phyloP scores from a whole-genome alignment of 2,113 vertebrate species.

The Dicentrarchus labrax region DNA sequence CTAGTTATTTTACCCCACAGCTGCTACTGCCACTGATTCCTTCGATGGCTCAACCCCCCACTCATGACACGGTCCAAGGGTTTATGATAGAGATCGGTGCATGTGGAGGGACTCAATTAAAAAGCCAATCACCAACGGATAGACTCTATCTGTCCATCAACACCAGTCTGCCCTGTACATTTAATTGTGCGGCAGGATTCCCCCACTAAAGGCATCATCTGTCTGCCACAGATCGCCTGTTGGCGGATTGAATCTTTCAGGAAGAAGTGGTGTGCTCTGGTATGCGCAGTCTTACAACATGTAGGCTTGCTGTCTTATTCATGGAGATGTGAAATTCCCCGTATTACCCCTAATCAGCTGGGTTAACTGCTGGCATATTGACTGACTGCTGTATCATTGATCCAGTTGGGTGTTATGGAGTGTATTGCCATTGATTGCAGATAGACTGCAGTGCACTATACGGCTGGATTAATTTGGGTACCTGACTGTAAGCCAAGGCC shows the following conservation, averaged over 20 bases:
- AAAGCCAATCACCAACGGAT: slow-evolving; percentile 79
- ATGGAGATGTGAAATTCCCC: slow-evolving; percentile 46
- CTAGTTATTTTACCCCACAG: not conserved
- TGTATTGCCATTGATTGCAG: slow-evolving; percentile 69
- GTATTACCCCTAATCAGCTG: slow-evolving; percentile 71
- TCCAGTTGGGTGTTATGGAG: slow-evolving; percentile 70
- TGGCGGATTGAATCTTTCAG: slow-evolving; percentile 73
- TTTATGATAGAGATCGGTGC: slow-evolving; percentile 77
- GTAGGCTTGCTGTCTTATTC: slow-evolving; percentile 26
- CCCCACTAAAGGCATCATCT: slow-evolving; percentile 61
- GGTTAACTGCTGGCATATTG: slow-evolving; percentile 78
- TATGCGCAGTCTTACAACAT: slow-evolving; percentile 25
- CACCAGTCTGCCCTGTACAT: slow-evolving; percentile 56
- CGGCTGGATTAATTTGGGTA: slow-evolving; percentile 33
- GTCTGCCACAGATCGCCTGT: slow-evolving; percentile 54
- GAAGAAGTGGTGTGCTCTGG: slow-evolving; percentile 5
- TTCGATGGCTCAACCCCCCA: slow-evolving; percentile 34
- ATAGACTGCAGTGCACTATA: slow-evolving; percentile 46
- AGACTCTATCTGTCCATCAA: slow-evolving; percentile 80
- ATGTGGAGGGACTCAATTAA: slow-evolving; percentile 83
- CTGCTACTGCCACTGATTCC: slow-evolving; percentile 18
- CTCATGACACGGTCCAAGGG: slow-evolving; percentile 54
- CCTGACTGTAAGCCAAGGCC: slow-evolving; percentile 35
- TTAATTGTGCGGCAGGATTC: slow-evolving; percentile 75
- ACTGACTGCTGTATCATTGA: slow-evolving; percentile 70